phyloP scores from a whole-genome alignment of 2,888 invertebrate genomes.

The Melipona beecheii region DNA sequence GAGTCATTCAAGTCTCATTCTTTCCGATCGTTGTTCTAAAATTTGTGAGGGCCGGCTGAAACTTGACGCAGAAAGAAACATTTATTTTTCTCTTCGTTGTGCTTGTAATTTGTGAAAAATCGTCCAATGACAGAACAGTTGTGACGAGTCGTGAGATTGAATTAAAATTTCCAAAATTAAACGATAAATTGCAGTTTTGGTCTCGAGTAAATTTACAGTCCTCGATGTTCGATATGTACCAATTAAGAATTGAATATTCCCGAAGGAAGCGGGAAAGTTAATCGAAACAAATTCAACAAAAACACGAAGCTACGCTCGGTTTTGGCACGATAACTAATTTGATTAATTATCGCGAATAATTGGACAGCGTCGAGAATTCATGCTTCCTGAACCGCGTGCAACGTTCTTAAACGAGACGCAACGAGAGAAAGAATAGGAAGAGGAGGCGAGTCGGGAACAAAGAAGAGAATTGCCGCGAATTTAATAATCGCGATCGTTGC shows the following conservation, averaged over 20 bases:
- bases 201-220: too few relatives aligned
- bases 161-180: too few relatives aligned
- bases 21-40: too few relatives aligned
- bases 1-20: too few relatives aligned
- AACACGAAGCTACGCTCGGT: background rate
- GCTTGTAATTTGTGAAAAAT: too few relatives aligned
- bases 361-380: constrained; percentile 28
- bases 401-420: constrained; percentile 26
- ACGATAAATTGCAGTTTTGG: too few relatives aligned
- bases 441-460: background rate
- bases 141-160: too few relatives aligned
- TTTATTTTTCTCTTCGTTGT: too few relatives aligned
- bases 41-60: too few relatives aligned
- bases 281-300: constrained; percentile 15
- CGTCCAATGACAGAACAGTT: too few relatives aligned
- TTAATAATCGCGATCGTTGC: constrained; percentile 67
- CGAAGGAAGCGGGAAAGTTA: background rate
- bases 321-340: background rate
- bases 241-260: background rate
- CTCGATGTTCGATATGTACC: too few relatives aligned
- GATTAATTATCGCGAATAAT: constrained; percentile 36
- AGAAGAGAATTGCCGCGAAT: constrained; percentile 45
- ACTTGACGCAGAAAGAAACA: too few relatives aligned
- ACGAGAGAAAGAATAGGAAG: background rate
- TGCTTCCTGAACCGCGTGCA: constrained; percentile 39